A percentile compares a stretch with the other conserved stretches of the same genome.
These are phyloP conservation scores for Stenodera caucasica DNA, from an alignment of 2,888 invertebrate species.

Conservation along the genomic window DNA sequence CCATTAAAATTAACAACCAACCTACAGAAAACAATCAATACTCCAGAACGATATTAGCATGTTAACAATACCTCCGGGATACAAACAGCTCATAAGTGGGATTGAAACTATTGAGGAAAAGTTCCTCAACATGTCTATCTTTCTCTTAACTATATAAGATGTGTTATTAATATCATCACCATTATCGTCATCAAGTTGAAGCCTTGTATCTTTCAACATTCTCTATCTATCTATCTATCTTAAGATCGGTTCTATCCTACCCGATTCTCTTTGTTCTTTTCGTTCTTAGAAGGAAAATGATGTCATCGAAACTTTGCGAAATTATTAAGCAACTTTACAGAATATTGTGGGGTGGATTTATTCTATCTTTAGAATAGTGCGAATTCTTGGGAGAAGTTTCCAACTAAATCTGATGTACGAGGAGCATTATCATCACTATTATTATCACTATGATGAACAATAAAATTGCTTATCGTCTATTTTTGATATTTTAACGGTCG, in stretches of 20 bases:
- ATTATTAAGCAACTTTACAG: slow-evolving; percentile 35
- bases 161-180: too few relatives aligned
- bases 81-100: slow-evolving; percentile 32
- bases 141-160: neutral
- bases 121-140: slow-evolving; percentile 22
- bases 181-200: neutral
- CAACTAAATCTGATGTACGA: neutral
- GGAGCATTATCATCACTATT: too few relatives aligned
- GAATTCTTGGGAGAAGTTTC: neutral
- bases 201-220: slow-evolving; percentile 5
- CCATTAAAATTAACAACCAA: slow-evolving; percentile 23
- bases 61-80: slow-evolving; percentile 36
- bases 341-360: slow-evolving; percentile 15
- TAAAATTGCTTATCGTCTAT: too few relatives aligned
- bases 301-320: slow-evolving; percentile 36
- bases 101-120: slow-evolving; percentile 29
- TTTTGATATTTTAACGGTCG: too few relatives aligned
- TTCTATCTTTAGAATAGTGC: neutral
- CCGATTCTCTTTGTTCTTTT: slow-evolving; percentile 21
- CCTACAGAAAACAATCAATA: slow-evolving; percentile 34
- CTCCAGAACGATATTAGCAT: slow-evolving; percentile 36
- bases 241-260: slow-evolving; percentile 12
- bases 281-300: slow-evolving; percentile 31
- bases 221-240: slow-evolving; percentile 18
- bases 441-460: too few relatives aligned